Evolutionary conservation across 1,140 invertebrate species (phyloP).

Genomic region (Drosophila miranda): DNA sequence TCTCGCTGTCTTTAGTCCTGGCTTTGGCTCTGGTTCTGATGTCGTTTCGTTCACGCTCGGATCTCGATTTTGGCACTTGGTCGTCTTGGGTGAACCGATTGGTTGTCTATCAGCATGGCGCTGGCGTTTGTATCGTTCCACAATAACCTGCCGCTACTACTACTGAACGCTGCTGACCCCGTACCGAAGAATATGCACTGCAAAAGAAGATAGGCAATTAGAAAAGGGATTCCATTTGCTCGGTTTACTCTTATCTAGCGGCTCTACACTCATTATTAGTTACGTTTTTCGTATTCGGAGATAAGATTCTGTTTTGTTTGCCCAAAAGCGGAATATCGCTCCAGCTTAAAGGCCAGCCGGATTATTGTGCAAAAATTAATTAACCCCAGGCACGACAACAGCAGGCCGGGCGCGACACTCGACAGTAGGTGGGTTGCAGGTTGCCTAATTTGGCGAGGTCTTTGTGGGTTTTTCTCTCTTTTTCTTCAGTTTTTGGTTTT

Average conservation of each 20-base stretch:
- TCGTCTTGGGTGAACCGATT: constrained; percentile 43
- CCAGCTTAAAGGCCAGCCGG: constrained; percentile 50
- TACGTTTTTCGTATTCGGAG: constrained; percentile 16
- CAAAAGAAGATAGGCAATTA: no score
- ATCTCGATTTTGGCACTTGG: constrained; percentile 67
- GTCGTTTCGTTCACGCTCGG: constrained; percentile 50
- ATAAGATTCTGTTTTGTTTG: constrained; percentile 60
- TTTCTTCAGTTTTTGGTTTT: constrained; percentile 3
- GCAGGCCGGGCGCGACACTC: no score
- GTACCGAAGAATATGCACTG: no score
- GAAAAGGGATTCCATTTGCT: no score
- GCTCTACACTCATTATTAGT: no score
- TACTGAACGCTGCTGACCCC: constrained; percentile 7
- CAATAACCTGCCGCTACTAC: constrained; percentile 49
- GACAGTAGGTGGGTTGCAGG: constrained; percentile 9
- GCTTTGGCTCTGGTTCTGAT: constrained; percentile 14
- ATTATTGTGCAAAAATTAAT: constrained; percentile 75
- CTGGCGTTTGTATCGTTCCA: constrained; percentile 61
- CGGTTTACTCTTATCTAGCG: constrained; percentile 26
- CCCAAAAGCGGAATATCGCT: constrained; percentile 37
- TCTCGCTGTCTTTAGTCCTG: background rate
- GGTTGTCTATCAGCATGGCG: constrained; percentile 68
- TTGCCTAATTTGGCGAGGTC: constrained; percentile 52
- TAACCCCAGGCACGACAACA: constrained; percentile 63
- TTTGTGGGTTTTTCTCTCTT: constrained; percentile 18